Evolutionary conservation across 2,797 vertebrate species (phyloP).

Genomic region (Salarias fasciatus): DNA sequence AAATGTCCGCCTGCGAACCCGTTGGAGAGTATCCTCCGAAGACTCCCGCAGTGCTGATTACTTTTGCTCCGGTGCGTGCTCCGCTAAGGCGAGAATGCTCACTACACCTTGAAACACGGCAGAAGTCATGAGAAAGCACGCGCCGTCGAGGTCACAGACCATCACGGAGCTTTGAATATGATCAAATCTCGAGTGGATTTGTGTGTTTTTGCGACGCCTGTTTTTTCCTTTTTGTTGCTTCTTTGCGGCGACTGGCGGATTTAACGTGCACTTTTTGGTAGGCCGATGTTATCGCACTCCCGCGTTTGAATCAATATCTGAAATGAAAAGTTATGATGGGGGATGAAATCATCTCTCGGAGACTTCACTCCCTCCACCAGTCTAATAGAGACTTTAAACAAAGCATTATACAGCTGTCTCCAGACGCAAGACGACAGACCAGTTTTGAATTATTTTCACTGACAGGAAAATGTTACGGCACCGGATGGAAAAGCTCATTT

Average conservation of each 20-base stretch:
- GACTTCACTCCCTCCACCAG: conserved; percentile 14
- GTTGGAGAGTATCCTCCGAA: conserved; percentile 57
- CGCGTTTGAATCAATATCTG: conserved; percentile 43
- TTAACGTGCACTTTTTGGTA: not conserved
- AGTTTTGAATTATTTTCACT: conserved; percentile 53
- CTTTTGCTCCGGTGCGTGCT: conserved; percentile 52
- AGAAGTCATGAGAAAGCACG: conserved; percentile 57
- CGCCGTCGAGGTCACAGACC: conserved; percentile 52
- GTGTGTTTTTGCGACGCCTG: conserved; percentile 33
- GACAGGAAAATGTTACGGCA: conserved; percentile 36
- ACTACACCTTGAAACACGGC: conserved; percentile 67
- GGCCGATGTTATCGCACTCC: conserved; percentile 18
- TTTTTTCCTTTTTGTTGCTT: not conserved
- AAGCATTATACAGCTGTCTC: conserved; percentile 55
- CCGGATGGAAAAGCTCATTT: conserved; percentile 53
- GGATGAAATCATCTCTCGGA: conserved; percentile 48
- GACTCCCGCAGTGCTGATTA: conserved; percentile 68
- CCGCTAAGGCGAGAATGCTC: conserved; percentile 66
- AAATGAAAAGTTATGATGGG: conserved; percentile 54
- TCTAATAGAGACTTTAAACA: conserved; percentile 59
- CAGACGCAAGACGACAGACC: conserved; percentile 43
- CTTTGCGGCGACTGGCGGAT: not conserved
- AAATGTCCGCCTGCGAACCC: conserved; percentile 59
- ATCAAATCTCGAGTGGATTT: conserved; percentile 35
- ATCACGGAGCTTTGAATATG: conserved; percentile 40